Conservation (phyloP, 2,113 vertebrate species). For the Podiceps cristatus region DNA sequence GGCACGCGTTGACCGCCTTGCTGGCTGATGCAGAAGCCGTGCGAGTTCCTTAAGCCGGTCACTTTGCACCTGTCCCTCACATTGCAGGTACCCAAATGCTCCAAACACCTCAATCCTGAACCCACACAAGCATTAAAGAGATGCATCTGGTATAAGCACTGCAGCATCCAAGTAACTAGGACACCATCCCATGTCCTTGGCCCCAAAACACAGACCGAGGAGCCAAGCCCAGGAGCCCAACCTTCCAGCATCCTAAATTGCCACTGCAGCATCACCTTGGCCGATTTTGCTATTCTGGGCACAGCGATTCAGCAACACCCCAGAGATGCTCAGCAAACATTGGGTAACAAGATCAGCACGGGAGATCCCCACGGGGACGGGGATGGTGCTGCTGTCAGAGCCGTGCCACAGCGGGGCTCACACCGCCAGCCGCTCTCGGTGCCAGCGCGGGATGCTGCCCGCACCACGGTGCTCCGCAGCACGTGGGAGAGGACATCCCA, state of each 20-base stretch:
- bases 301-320: background rate
- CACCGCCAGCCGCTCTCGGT: fast-evolving
- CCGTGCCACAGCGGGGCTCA: fast-evolving
- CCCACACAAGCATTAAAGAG: background rate
- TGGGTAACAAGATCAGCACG: fast-evolving
- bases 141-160: background rate
- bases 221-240: background rate
- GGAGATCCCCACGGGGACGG: fast-evolving
- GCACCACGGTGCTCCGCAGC: background rate
- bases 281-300: background rate
- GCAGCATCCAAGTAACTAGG: background rate
- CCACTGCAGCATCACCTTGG: background rate
- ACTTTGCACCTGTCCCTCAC: background rate
- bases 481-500: background rate
- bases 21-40: background rate
- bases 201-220: background rate
- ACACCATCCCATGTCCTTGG: background rate
- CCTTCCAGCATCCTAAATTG: fast-evolving
- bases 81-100: background rate
- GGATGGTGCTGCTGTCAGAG: fast-evolving
- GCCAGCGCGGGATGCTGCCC: background rate
- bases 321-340: background rate
- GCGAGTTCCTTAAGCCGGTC: background rate
- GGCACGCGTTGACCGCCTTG: background rate
- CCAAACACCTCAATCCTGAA: background rate